These are phyloP conservation scores for Achlya flavicornis DNA, from an alignment of 2,888 invertebrate genomes.

Conservation along the genomic window DNA sequence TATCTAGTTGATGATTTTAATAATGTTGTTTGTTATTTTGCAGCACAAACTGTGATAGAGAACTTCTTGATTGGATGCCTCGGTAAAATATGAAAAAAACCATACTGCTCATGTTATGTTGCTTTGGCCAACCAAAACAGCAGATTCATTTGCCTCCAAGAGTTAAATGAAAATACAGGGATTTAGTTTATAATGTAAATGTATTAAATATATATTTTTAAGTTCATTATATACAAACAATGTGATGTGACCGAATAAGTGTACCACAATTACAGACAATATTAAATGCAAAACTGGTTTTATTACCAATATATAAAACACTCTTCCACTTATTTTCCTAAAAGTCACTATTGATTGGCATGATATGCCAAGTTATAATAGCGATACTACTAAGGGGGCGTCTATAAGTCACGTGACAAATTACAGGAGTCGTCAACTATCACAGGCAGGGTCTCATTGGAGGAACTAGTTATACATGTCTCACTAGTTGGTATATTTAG, in stretches of 20 bases:
- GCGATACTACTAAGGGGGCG: too few species aligned
- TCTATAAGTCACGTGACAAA: too few species aligned
- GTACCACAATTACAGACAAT: conserved; percentile 78
- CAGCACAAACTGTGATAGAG: conserved; percentile 91
- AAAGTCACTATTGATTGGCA: neutral
- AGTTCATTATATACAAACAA: conserved; percentile 75
- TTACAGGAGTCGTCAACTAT: too few species aligned
- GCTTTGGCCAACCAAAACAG: conserved; percentile 69
- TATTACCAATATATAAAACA: conserved; percentile 26
- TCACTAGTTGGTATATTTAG: too few species aligned
- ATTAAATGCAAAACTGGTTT: conserved; percentile 49
- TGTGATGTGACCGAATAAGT: conserved; percentile 65
- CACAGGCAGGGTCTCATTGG: too few species aligned
- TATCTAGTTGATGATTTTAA: neutral
- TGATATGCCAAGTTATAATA: too few species aligned
- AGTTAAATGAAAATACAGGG: conserved; percentile 80
- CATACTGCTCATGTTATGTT: conserved; percentile 62
- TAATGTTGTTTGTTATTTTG: conserved; percentile 53
- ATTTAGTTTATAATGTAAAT: conserved; percentile 82
- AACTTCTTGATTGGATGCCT: conserved; percentile 87
- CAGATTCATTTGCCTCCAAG: conserved; percentile 77
- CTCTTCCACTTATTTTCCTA: neutral
- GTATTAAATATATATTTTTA: conserved; percentile 77
- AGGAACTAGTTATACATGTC: too few species aligned
- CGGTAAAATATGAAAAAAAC: conserved; percentile 74